These are phyloP conservation scores for Lonchura striata DNA, from an alignment of 2,113 vertebrate species.

Conservation along the genomic window DNA sequence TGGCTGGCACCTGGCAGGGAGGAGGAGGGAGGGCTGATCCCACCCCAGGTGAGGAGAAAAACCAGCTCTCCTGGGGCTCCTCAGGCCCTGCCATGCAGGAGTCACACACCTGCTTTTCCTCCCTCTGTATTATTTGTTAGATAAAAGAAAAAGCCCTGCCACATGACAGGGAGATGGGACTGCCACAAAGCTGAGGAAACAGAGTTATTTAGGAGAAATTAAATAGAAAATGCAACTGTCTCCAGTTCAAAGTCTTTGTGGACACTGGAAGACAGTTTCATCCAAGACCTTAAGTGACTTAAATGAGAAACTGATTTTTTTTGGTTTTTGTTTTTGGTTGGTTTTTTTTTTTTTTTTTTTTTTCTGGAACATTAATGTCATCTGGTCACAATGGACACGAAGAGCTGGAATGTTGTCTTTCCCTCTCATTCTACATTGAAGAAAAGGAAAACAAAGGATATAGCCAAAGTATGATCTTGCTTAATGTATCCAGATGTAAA, in stretches of 20 bases:
- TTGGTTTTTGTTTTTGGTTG: background rate
- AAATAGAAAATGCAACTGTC: background rate
- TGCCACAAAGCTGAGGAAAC: background rate
- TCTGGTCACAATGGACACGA: background rate
- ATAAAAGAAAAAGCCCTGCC: background rate
- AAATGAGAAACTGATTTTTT: background rate
- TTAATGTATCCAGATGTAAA: slow-evolving; percentile 14
- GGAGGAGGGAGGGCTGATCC: background rate
- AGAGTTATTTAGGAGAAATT: background rate
- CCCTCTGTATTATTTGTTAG: background rate
- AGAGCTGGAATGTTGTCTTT: background rate
- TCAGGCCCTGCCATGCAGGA: background rate
- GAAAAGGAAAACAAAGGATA: background rate
- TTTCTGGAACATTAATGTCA: background rate
- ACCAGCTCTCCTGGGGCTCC: background rate
- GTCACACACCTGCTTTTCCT: background rate
- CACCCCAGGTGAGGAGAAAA: background rate
- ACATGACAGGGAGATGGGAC: background rate
- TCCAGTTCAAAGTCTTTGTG: background rate
- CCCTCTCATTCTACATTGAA: background rate
- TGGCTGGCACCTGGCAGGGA: background rate
- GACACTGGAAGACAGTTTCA: background rate
- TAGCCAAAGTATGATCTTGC: background rate
- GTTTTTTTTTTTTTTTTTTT: background rate
- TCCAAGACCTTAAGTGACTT: background rate